phyloP scores from a whole-genome alignment of 2,888 invertebrate genomes.

The Escarpia spicata region DNA sequence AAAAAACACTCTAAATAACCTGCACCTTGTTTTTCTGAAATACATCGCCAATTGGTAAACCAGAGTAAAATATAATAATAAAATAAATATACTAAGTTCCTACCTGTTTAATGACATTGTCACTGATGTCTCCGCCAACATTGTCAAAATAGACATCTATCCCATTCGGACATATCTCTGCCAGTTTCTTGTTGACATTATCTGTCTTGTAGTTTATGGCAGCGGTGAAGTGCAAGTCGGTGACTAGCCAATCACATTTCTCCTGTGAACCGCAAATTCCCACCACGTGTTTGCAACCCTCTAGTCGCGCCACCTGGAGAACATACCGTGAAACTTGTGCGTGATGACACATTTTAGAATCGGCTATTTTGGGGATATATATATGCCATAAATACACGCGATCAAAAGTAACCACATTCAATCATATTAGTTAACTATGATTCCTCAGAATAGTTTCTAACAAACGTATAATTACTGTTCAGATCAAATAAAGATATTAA shows the following conservation, averaged over 20 bases:
- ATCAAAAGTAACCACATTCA: neutral
- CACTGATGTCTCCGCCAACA: conserved; percentile 64
- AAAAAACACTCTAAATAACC: no score
- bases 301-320: conserved; percentile 56
- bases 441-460: neutral
- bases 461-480: neutral
- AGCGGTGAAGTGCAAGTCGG: conserved; percentile 59
- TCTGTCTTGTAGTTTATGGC: conserved; percentile 64
- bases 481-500: neutral
- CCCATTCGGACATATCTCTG: conserved; percentile 58
- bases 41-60: no score
- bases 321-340: neutral
- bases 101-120: conserved; percentile 62
- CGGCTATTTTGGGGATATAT: no score
- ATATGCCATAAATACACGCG: neutral
- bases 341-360: neutral
- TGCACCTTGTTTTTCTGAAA: no score
- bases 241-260: conserved; percentile 58
- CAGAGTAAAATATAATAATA: neutral
- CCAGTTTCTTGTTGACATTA: conserved; percentile 51
- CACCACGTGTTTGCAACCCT: conserved; percentile 59
- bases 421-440: neutral
- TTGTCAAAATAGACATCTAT: conserved; percentile 66
- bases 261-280: conserved; percentile 65
- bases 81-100: neutral